Evolutionary conservation across 2,888 invertebrate species (phyloP), one percentile per base, ranked within the genome.

Genomic region (Aleiodes alternator): DNA sequence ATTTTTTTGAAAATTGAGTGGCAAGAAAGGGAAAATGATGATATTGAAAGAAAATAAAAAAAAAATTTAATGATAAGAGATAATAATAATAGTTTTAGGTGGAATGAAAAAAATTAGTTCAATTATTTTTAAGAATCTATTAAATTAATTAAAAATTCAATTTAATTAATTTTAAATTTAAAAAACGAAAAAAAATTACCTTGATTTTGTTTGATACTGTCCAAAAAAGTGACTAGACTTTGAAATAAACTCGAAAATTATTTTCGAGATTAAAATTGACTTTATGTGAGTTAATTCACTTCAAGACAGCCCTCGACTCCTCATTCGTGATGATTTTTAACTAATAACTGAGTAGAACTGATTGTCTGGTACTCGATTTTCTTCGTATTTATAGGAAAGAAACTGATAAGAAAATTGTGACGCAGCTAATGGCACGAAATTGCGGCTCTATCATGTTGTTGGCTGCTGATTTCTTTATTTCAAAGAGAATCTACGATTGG

Each of bases 271-370:
- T 83, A 82, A 82, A 79, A 70, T 75, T 53, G 31, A 55, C 72
- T 73, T 76, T n/a, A n/a, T 43, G 9, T 6, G 9, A 9, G 43
- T 43, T 4, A 43, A 43, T 43, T 9, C 23, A 16, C 57, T 68
- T 79, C 70, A 79, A 16, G 77, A 76, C 14, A 79, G 76, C 48
- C 76, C 79, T 69, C 71, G 70, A 53, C 43, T 78, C 75, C 59
- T 77, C 80, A 78, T 81, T 82, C 80, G 79, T 76, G 71, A 59
- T 71, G 61, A 78, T 59, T 76, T 16, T 31, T 69, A 73, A 9
- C 53, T 80, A 77, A 69, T 72, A 71, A 70, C 66, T 69, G 59
- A 72, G 69, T 64, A 72, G 78, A 61, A 86, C 85, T 86, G 84
- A 78, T 71, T 70, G 78, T 71, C 72, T 53, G 5, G 43, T 7